These are phyloP conservation scores for Puffinus mauretanicus DNA, from an alignment of 2,113 vertebrate genomes.

Conservation along the genomic window DNA sequence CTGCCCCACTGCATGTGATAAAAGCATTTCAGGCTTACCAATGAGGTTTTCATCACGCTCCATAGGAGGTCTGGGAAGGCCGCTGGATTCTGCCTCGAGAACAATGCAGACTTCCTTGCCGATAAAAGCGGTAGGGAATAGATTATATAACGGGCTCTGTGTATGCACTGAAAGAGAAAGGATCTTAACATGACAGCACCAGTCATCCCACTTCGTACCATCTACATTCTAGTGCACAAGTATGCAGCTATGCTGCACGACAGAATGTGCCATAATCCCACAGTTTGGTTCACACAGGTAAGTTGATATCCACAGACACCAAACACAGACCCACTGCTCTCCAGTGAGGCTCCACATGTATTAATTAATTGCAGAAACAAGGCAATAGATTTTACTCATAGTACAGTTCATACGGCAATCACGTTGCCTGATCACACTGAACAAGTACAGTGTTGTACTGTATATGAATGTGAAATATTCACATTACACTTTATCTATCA, in stretches of 20 bases:
- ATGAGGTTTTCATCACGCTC: not conserved
- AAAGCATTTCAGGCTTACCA: not conserved
- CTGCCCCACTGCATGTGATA: not conserved
- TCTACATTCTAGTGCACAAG: not conserved
- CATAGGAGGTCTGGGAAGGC: not conserved
- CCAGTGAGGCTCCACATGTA: not conserved
- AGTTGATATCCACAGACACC: fast-evolving
- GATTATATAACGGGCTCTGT: not conserved
- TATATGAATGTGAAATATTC: not conserved
- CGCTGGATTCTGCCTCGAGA: not conserved
- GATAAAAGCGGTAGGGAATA: not conserved
- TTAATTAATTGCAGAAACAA: not conserved
- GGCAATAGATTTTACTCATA: not conserved
- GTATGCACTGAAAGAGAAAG: not conserved
- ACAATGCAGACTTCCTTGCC: not conserved
- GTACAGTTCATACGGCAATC: not conserved
- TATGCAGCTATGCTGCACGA: fast-evolving
- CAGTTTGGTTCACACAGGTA: not conserved
- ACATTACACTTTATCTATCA: not conserved
- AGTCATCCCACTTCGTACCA: fast-evolving
- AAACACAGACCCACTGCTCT: not conserved
- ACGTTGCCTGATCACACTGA: not conserved
- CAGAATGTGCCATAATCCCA: not conserved
- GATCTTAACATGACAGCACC: not conserved
- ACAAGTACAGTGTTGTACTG: fast-evolving